Conservation (phyloP, 2,888 invertebrate genomes). For the Cataglyphis altisquamis region DNA sequence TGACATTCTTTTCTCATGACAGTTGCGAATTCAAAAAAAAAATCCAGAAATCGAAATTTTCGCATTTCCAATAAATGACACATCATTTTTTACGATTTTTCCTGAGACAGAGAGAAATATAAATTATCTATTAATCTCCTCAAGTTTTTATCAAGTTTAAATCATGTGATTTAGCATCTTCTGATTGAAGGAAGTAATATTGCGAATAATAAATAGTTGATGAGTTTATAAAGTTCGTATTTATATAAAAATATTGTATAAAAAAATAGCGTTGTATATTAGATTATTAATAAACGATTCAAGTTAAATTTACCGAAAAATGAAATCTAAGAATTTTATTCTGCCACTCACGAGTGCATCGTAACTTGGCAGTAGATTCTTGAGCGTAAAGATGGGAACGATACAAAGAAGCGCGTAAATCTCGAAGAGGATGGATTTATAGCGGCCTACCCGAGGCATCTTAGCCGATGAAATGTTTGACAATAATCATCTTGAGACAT, state of each 20-base stretch:
- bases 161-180: not conserved
- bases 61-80: not conserved
- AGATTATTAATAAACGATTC: not conserved
- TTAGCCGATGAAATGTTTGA: slow-evolving; percentile 74
- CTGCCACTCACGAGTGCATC: slow-evolving; percentile 29
- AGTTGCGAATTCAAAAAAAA: not conserved
- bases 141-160: not conserved
- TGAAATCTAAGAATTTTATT: slow-evolving; percentile 28
- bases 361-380: slow-evolving; percentile 34
- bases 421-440: slow-evolving; percentile 54
- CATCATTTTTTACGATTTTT: not conserved
- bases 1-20: not conserved
- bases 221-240: not conserved
- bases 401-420: slow-evolving; percentile 52
- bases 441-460: slow-evolving; percentile 29
- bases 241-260: not conserved
- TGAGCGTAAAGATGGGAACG: slow-evolving; percentile 30
- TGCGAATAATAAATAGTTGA: not conserved
- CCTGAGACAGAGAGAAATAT: not conserved
- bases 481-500: slow-evolving; percentile 74
- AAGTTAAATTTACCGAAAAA: slow-evolving; percentile 4
- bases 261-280: not conserved
- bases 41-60: not conserved
- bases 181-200: not conserved
- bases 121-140: not conserved